phyloP scores from a whole-genome alignment of 2,888 invertebrate species.

The Dynastes tityus region DNA sequence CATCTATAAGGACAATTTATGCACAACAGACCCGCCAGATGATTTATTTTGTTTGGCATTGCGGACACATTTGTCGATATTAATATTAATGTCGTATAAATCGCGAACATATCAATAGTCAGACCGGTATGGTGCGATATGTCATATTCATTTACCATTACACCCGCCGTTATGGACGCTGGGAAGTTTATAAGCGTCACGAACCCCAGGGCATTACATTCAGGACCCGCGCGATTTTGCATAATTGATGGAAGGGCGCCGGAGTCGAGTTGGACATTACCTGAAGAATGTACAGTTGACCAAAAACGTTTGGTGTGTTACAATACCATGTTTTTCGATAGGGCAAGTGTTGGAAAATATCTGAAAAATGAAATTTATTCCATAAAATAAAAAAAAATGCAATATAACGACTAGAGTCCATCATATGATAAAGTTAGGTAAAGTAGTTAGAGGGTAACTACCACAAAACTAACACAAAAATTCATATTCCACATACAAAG shows the following conservation, averaged over 20 bases:
- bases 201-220: slow-evolving; percentile 14
- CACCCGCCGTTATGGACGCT: slow-evolving; percentile 26
- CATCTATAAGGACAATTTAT: slow-evolving; percentile 38
- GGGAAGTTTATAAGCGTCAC: slow-evolving; percentile 39
- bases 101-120: slow-evolving; percentile 39
- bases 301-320: no score
- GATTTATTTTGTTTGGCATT: slow-evolving; percentile 46
- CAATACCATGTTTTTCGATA: no score
- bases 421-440: no score
- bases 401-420: no score
- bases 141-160: slow-evolving; percentile 42
- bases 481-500: no score
- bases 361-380: no score
- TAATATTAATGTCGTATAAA: slow-evolving; percentile 49
- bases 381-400: no score
- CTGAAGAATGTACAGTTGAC: no score
- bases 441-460: no score
- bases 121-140: slow-evolving; percentile 10
- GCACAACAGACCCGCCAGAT: slow-evolving; percentile 33
- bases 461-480: no score
- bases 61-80: slow-evolving; percentile 39
- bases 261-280: neutral
- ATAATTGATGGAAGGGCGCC: slow-evolving; percentile 42
- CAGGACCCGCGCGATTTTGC: slow-evolving; percentile 41
- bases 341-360: no score